A percentile compares a stretch with the other conserved stretches of the same genome.
These are phyloP conservation scores for Aleiodes leptofemur DNA, from an alignment of 2,888 invertebrate genomes.

Conservation along the genomic window DNA sequence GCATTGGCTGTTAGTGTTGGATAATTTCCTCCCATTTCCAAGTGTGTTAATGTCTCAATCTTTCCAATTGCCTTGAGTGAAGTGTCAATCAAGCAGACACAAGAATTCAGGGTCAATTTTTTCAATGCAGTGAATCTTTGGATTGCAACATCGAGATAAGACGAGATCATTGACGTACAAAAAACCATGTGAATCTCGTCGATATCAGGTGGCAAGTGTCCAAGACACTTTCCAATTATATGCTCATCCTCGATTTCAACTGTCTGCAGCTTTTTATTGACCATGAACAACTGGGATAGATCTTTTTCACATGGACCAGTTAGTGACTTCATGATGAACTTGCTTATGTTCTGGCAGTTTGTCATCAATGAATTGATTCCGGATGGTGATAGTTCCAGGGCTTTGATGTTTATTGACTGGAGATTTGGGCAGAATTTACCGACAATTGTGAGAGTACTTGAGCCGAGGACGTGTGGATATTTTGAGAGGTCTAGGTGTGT, in stretches of 20 bases:
- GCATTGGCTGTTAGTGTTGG: slow-evolving; percentile 68
- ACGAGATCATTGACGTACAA: slow-evolving; percentile 60
- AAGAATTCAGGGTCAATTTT: slow-evolving; percentile 60
- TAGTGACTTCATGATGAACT: slow-evolving; percentile 76
- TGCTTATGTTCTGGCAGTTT: slow-evolving; percentile 77
- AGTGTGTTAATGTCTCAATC: slow-evolving; percentile 57
- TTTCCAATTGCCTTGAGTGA: slow-evolving; percentile 61
- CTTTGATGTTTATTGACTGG: slow-evolving; percentile 76
- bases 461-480: slow-evolving; percentile 76
- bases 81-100: slow-evolving; percentile 58
- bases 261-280: slow-evolving; percentile 63
- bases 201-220: slow-evolving; percentile 62
- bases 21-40: slow-evolving; percentile 62
- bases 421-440: slow-evolving; percentile 79
- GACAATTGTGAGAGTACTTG: slow-evolving; percentile 78
- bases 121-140: slow-evolving; percentile 59
- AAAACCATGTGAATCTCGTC: slow-evolving; percentile 63
- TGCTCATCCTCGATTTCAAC: slow-evolving; percentile 59
- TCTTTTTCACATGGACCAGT: slow-evolving; percentile 70
- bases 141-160: slow-evolving; percentile 61
- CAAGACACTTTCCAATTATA: slow-evolving; percentile 66
- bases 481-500: slow-evolving; percentile 77
- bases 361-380: slow-evolving; percentile 75
- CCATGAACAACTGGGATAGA: slow-evolving; percentile 64
- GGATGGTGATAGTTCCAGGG: slow-evolving; percentile 77